Evolutionary conservation across 2,113 vertebrate genomes (phyloP).

Genomic region (Pachypanchax playfairii): DNA sequence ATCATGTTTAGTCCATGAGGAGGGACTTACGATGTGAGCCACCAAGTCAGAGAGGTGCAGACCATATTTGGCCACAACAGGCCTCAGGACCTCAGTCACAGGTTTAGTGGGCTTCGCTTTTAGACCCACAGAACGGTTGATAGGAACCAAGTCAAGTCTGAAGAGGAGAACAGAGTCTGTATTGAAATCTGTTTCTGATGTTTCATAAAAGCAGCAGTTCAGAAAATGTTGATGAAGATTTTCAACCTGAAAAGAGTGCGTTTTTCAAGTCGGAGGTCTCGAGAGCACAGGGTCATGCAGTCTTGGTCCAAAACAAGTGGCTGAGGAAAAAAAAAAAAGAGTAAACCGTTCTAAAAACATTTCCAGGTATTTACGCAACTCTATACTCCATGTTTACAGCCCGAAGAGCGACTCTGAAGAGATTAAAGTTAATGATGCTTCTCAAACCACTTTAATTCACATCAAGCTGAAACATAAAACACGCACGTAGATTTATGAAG

Average conservation of each 20-base stretch:
- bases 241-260: constrained; percentile 94
- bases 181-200: background rate
- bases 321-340: constrained; percentile 68
- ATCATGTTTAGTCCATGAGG: background rate
- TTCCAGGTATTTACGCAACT: no score
- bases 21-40: constrained; percentile 89
- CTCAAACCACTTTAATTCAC: background rate
- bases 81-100: constrained; percentile 93
- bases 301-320: constrained; percentile 96
- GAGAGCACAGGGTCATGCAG: constrained; percentile 92
- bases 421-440: no score
- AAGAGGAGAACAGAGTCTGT: background rate
- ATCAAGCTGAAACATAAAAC: background rate
- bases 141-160: constrained; percentile 96
- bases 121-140: constrained; percentile 94
- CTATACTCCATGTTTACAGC: no score
- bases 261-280: constrained; percentile 92
- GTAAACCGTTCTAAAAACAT: background rate
- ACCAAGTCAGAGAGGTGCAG: constrained; percentile 91
- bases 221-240: background rate
- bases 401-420: no score
- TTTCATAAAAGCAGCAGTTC: background rate
- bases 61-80: constrained; percentile 96
- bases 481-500: no score
- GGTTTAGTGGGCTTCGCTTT: constrained; percentile 99